phyloP scores from a whole-genome alignment of 2,113 vertebrate genomes.

The Pluvialis apricaria region DNA sequence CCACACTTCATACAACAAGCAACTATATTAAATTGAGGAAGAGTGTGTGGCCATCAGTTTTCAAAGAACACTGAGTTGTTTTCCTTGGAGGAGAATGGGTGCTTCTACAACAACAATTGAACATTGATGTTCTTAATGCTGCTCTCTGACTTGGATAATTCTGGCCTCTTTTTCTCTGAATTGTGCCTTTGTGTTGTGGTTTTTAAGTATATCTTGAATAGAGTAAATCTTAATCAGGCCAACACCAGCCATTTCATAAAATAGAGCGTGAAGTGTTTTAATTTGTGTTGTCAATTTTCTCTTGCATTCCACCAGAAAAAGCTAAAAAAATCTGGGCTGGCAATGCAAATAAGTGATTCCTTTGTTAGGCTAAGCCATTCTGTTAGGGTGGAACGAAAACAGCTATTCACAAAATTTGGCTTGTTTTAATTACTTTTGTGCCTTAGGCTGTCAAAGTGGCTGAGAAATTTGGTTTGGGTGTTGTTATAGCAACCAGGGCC shows the following conservation, averaged over 20 bases:
- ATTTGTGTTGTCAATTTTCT: background rate
- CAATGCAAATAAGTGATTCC: background rate
- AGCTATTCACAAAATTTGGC: constrained; percentile 5
- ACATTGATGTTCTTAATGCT: background rate
- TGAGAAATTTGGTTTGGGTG: background rate
- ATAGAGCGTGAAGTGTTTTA: background rate
- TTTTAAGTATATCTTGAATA: constrained; percentile 1
- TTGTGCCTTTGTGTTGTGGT: constrained; percentile 20
- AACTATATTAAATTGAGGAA: background rate
- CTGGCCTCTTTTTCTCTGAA: background rate
- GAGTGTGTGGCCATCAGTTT: background rate
- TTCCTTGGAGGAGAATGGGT: background rate
- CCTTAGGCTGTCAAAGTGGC: constrained; percentile 1
- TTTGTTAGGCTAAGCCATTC: background rate
- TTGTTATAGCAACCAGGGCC: constrained; percentile 1
- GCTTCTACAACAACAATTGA: background rate
- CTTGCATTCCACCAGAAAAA: background rate
- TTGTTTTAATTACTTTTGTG: constrained; percentile 46
- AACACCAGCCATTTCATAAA: background rate
- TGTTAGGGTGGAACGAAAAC: background rate
- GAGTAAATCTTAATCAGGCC: background rate
- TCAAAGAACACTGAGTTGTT: background rate
- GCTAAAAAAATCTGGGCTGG: background rate
- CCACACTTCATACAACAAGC: background rate
- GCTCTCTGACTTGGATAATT: background rate